Evolutionary conservation across 2,888 invertebrate genomes (phyloP), one percentile per base, ranked within the genome.

Genomic region (Allophyes oxyacanthae): DNA sequence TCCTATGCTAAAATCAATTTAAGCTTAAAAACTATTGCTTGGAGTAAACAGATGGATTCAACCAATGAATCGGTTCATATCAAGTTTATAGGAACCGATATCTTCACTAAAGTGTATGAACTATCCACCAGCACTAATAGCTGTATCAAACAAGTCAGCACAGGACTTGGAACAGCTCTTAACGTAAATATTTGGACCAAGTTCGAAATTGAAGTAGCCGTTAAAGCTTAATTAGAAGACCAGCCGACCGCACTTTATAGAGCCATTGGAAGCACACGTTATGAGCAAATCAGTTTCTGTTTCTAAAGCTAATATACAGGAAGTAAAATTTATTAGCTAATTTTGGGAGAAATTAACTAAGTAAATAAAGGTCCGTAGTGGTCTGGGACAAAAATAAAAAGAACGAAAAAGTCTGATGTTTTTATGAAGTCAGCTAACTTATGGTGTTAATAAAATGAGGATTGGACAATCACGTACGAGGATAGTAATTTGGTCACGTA

Each of bases 161-260:
- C 49, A 44, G 43, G 52, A 50, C 44, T 71, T 58, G 20, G 49
- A 44, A 43, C 57, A 41, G 20, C 66, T 37, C 20, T 55, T 64
- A 53, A 32, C 67, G 73, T 78, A 80, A 83, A 82, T 78, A 82
- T 78, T 79, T 79, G 74, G 70, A 54, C 56, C 63, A 79, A 82
- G 77, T 82, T 75, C 55, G 64, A 58, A 78, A 73, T 72, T 82
- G 73, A 79, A 77, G 71, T 57, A 71, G 41, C 68, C 72, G 74
- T 83, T 78, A 83, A n/a, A 80, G 71, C 64, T 77, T 78, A 80
- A 81, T 81, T 79, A 77, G 74, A 79, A 75, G 77, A 66, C 63
- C 67, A 64, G 53, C 64, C 56, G 59, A 78, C 82, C 82, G 58
- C 78, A 83, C 46, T 86, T 86, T 84, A 85, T 77, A 49, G 61